Evolutionary conservation across 2,888 invertebrate species (phyloP).

Genomic region (Saturnia pavonia): DNA sequence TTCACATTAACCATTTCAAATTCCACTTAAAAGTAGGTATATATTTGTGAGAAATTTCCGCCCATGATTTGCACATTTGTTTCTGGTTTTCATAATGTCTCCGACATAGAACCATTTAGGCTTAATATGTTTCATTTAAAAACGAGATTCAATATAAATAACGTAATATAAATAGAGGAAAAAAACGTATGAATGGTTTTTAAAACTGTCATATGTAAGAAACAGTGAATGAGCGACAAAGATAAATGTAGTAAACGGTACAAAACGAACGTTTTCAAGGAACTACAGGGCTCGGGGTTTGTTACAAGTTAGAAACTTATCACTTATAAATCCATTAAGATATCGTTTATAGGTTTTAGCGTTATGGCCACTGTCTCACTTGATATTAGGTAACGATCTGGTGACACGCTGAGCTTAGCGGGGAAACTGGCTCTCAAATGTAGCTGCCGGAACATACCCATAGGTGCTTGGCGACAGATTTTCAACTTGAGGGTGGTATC

Average conservation of each 20-base stretch:
- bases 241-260: constrained; percentile 22
- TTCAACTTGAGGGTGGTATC: too few relatives aligned
- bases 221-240: constrained; percentile 11
- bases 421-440: too few relatives aligned
- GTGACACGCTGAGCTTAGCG: too few relatives aligned
- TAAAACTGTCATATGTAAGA: constrained; percentile 8
- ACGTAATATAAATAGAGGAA: neutral
- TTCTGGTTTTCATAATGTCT: neutral
- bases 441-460: too few relatives aligned
- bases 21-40: neutral
- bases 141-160: neutral
- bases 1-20: neutral
- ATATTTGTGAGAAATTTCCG: neutral
- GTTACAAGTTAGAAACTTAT: constrained; percentile 1
- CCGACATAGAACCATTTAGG: neutral
- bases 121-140: neutral
- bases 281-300: neutral
- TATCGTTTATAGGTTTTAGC: too few relatives aligned
- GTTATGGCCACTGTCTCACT: too few relatives aligned
- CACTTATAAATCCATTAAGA: too few relatives aligned
- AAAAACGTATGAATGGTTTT: constrained; percentile 12
- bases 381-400: too few relatives aligned
- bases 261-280: constrained; percentile 19
- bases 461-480: too few relatives aligned
- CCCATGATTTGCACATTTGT: neutral